Evolutionary conservation across 1,140 invertebrate species (phyloP).

Genomic region (Leptinotarsa undecemlineata): DNA sequence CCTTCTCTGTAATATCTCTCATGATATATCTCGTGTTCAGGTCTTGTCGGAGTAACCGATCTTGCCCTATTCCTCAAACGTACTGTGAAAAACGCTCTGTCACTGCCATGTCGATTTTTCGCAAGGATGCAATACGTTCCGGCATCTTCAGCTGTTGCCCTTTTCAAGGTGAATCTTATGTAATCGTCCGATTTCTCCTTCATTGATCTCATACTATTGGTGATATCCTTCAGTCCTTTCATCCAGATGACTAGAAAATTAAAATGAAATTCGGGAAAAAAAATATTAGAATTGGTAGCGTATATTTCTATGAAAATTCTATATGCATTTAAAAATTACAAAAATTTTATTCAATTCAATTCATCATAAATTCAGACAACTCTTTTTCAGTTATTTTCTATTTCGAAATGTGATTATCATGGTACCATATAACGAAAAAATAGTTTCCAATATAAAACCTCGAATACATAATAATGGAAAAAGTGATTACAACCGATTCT

Average conservation of each 20-base stretch:
- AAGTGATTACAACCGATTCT: too few relatives aligned
- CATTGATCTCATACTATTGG: slow-evolving; percentile 72
- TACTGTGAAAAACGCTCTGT: slow-evolving; percentile 82
- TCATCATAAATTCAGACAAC: too few relatives aligned
- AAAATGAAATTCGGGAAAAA: not conserved
- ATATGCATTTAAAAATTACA: too few relatives aligned
- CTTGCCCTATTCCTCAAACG: slow-evolving; percentile 70
- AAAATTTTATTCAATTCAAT: too few relatives aligned
- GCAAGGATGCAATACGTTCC: slow-evolving; percentile 94
- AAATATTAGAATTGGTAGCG: not conserved
- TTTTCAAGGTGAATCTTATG: slow-evolving; percentile 83
- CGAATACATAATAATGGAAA: too few relatives aligned
- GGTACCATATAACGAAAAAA: too few relatives aligned
- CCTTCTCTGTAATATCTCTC: slow-evolving; percentile 55
- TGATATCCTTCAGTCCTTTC: slow-evolving; percentile 84
- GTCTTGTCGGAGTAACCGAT: slow-evolving; percentile 67
- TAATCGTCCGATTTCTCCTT: slow-evolving; percentile 85
- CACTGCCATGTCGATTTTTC: slow-evolving; percentile 87
- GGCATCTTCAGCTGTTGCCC: slow-evolving; percentile 81
- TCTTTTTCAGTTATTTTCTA: too few relatives aligned
- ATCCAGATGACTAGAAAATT: slow-evolving; percentile 75
- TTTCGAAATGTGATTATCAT: too few relatives aligned
- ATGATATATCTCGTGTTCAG: slow-evolving; percentile 52
- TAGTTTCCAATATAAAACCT: too few relatives aligned
- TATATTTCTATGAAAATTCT: too few relatives aligned